Conservation (phyloP, 2,888 invertebrate genomes). For the Liodrosophila aerea region DNA sequence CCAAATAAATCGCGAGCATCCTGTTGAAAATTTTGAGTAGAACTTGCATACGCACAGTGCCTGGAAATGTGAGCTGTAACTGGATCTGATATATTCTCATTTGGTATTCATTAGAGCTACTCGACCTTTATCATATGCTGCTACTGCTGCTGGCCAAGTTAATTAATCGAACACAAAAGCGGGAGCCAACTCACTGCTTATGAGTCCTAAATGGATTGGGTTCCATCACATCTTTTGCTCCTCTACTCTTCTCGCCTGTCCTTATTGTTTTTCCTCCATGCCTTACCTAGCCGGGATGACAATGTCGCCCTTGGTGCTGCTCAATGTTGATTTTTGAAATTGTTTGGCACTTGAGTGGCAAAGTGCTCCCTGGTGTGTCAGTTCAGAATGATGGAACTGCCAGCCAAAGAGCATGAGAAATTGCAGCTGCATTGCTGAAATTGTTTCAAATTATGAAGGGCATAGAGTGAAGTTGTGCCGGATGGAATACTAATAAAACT, state of each 20-base stretch:
- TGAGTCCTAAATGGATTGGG: conserved; percentile 56
- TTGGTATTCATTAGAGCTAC: conserved; percentile 70
- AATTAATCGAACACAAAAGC: conserved; percentile 71
- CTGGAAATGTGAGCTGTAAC: conserved; percentile 26
- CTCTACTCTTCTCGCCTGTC: background rate
- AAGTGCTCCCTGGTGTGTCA: conserved; percentile 63
- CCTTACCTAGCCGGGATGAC: conserved; percentile 1
- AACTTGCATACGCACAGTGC: conserved; percentile 23
- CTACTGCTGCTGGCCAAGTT: conserved; percentile 58
- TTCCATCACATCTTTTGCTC: conserved; percentile 24
- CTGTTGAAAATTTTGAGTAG: conserved; percentile 33
- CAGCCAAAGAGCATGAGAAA: conserved; percentile 43
- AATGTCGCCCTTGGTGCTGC: conserved; percentile 28
- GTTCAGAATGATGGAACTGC: conserved; percentile 39
- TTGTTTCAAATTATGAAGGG: conserved; percentile 27
- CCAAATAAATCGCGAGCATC: conserved; percentile 69
- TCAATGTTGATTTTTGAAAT: conserved; percentile 72
- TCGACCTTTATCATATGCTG: too few relatives aligned
- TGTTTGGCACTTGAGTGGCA: conserved; percentile 74
- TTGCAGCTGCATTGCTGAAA: conserved; percentile 49
- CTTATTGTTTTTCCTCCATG: background rate
- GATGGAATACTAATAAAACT: conserved; percentile 24
- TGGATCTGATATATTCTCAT: conserved; percentile 53
- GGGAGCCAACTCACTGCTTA: conserved; percentile 22
- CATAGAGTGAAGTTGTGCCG: conserved; percentile 4